Evolutionary conservation across 2,888 invertebrate genomes (phyloP).

Genomic region (Ganaspis brasiliensis): DNA sequence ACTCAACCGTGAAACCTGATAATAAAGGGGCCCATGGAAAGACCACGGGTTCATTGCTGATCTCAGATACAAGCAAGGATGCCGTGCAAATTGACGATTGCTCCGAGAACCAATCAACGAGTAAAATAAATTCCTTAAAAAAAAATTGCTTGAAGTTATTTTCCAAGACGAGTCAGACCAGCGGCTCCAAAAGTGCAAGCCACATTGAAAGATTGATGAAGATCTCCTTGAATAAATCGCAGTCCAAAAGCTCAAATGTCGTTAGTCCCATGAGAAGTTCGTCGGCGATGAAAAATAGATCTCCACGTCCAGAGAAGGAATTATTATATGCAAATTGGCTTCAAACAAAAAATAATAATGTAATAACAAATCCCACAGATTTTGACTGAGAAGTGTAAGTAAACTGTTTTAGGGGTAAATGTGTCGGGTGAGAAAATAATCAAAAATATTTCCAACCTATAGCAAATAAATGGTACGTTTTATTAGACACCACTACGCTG

Average conservation of each 20-base stretch:
- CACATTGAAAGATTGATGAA: not conserved
- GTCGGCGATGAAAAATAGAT: not conserved
- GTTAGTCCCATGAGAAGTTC: not conserved
- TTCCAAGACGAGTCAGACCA: not conserved
- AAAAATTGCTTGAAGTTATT: conserved; percentile 1
- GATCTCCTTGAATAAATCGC: not conserved
- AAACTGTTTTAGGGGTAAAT: not conserved
- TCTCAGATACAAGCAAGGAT: not conserved
- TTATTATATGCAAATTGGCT: conserved; percentile 69
- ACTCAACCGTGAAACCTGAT: conserved; percentile 10
- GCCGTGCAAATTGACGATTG: conserved; percentile 17
- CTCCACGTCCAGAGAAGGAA: conserved; percentile 63
- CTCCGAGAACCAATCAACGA: not conserved
- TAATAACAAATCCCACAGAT: too few species aligned
- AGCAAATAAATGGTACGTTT: not conserved
- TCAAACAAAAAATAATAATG: conserved; percentile 47
- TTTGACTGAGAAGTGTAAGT: too few species aligned
- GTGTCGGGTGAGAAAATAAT: not conserved
- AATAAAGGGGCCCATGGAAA: conserved; percentile 13
- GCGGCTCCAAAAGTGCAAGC: not conserved
- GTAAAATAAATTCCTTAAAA: conserved; percentile 1
- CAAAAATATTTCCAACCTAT: not conserved
- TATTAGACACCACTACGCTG: not conserved
- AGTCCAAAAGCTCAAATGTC: not conserved
- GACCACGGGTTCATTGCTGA: not conserved